phyloP scores from a whole-genome alignment of 2,888 invertebrate genomes.

The Megamerina dolium region DNA sequence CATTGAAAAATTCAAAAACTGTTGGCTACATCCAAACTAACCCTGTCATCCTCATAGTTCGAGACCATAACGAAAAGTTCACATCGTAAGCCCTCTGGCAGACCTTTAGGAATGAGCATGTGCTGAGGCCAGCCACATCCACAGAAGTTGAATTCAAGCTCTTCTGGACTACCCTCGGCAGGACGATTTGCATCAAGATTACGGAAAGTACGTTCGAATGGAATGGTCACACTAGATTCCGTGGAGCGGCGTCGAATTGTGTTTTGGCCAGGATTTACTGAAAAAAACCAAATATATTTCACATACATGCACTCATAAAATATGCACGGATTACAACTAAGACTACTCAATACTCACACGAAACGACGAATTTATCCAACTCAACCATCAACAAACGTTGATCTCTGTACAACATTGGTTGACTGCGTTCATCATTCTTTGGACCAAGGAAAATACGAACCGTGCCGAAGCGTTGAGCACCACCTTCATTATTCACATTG shows the following conservation, averaged over 20 bases:
- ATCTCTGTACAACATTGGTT: constrained; percentile 55
- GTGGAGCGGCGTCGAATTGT: constrained; percentile 60
- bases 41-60: constrained; percentile 62
- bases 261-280: constrained; percentile 64
- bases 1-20: neutral
- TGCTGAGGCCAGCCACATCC: constrained; percentile 85
- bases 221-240: constrained; percentile 75
- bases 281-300: neutral
- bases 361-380: constrained; percentile 59
- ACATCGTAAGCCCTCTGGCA: constrained; percentile 57
- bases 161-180: constrained; percentile 51
- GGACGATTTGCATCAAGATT: constrained; percentile 60
- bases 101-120: constrained; percentile 70
- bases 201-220: constrained; percentile 75
- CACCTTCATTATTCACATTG: constrained; percentile 55
- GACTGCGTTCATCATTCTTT: constrained; percentile 59
- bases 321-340: neutral
- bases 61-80: constrained; percentile 75
- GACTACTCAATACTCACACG: constrained; percentile 49
- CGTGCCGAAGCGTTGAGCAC: constrained; percentile 54
- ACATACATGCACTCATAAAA: neutral
- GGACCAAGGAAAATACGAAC: constrained; percentile 63
- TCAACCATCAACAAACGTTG: constrained; percentile 62
- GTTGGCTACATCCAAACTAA: constrained; percentile 16
- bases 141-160: constrained; percentile 69